Evolutionary conservation across 2,888 invertebrate genomes (phyloP).

Genomic region (Neocrepidodera transversa): DNA sequence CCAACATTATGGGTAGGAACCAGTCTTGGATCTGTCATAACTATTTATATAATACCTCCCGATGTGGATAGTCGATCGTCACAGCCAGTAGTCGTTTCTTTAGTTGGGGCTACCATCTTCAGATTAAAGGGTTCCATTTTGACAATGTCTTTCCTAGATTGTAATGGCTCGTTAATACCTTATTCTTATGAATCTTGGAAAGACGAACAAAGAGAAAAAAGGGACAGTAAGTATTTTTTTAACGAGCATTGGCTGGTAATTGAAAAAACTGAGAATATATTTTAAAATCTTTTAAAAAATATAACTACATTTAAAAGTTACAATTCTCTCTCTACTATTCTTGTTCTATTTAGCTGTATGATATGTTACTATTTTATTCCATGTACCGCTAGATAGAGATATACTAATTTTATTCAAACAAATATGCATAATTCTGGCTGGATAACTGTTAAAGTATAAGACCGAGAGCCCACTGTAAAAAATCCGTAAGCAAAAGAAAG

Average conservation of each 20-base stretch:
- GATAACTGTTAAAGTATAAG: too few species aligned
- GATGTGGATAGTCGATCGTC: slow-evolving; percentile 81
- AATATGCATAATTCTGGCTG: too few species aligned
- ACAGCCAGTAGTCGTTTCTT: slow-evolving; percentile 87
- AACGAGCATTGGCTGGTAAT: too few species aligned
- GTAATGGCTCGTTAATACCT: slow-evolving; percentile 90
- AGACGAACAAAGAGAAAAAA: slow-evolving; percentile 78
- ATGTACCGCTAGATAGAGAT: too few species aligned
- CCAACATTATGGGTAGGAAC: slow-evolving; percentile 99
- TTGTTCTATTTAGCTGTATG: too few species aligned
- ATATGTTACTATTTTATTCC: too few species aligned
- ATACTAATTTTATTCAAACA: too few species aligned
- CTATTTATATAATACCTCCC: slow-evolving; percentile 85
- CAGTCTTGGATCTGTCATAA: slow-evolving; percentile 93
- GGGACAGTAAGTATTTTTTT: slow-evolving; percentile 58
- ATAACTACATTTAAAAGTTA: too few species aligned
- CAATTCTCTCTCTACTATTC: too few species aligned
- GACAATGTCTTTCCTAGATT: slow-evolving; percentile 95
- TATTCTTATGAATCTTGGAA: slow-evolving; percentile 92
- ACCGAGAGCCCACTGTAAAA: too few species aligned
- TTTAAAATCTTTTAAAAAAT: slow-evolving; percentile 2
- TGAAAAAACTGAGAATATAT: not conserved
- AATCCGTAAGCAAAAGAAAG: too few species aligned
- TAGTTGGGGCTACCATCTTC: slow-evolving; percentile 96
- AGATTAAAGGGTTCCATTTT: slow-evolving; percentile 95